Evolutionary conservation across 1,140 invertebrate genomes (phyloP), one percentile per base, ranked within the genome.

Genomic region (Bursaphelenchus mucronatus): DNA sequence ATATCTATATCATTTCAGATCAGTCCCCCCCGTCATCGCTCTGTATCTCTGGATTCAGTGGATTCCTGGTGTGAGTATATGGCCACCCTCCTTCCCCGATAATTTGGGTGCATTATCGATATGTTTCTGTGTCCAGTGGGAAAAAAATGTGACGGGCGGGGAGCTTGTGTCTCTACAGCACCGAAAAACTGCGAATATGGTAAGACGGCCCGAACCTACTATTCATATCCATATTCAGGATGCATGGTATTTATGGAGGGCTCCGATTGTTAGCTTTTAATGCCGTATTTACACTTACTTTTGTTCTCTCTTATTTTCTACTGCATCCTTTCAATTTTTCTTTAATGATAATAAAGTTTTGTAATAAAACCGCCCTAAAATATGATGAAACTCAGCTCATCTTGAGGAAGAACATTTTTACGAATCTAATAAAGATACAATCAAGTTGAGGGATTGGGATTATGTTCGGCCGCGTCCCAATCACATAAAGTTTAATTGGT

Each of bases 81-180:
- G 39, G 57, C 57, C 7, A 81, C 81, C 8, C 74, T 8, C 82
- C 82, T 4, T 82, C 81, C 15, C 82, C 82, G 0, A 63, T 82
- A 3, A 41, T 83, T 44, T 82, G 82, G 71, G 82, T 82, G 43
- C 47, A 70, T 83, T 0, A 71, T 83, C 39, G 82, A 83, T 56
- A n/a, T 63, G 63, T 13, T 68, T 81, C 15, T 83, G 82, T 72
- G 30, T 81, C 19, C 61, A 79, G 8, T 83, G 82, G 82, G 67
- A 74, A 17, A 69, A 68, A 41, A 62, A 64, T 78, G 82, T 47
- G 81, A 73, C 43, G 68, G 70, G 40, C 67, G 59, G 19, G 82
- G 82, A 17, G 76, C 76, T 11, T 83, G 82, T 66, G 66, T 71
- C 30, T 83, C 30, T 83, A 83, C 61, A 79, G 76, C 50, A 70